These are phyloP conservation scores for Pseudococcus longispinus DNA, from an alignment of 2,888 invertebrate species.

Conservation along the genomic window DNA sequence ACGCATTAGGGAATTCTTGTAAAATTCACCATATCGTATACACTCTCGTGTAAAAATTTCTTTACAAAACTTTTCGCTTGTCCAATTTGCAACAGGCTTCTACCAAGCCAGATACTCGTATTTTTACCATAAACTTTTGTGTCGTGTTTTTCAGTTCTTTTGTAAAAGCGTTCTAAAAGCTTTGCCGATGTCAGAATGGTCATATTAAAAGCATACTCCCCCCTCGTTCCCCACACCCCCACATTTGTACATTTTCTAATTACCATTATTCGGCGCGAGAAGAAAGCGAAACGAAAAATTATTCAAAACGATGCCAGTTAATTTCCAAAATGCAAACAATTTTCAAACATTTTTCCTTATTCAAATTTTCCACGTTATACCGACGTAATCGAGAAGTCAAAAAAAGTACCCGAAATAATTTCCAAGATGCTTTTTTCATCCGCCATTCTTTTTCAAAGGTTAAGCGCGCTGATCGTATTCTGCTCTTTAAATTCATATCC, in stretches of 20 bases:
- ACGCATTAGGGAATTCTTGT: neutral
- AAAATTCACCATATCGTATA: neutral
- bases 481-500: neutral
- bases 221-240: neutral
- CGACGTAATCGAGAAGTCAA: neutral
- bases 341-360: neutral
- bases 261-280: neutral
- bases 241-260: neutral
- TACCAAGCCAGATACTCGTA: neutral
- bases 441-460: neutral
- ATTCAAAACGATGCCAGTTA: neutral
- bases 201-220: neutral
- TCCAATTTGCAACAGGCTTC: constrained; percentile 11
- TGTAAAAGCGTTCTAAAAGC: neutral
- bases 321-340: neutral
- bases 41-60: neutral
- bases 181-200: neutral
- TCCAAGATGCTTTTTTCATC: neutral
- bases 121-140: neutral
- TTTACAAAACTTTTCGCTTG: neutral
- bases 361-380: neutral
- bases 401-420: neutral
- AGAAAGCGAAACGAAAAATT: neutral
- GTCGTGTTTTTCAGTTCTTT: neutral
- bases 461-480: neutral